Base-by-base conservation (phyloP, 1,140 invertebrate genomes). In the Harpegnathos saltator region DNA sequence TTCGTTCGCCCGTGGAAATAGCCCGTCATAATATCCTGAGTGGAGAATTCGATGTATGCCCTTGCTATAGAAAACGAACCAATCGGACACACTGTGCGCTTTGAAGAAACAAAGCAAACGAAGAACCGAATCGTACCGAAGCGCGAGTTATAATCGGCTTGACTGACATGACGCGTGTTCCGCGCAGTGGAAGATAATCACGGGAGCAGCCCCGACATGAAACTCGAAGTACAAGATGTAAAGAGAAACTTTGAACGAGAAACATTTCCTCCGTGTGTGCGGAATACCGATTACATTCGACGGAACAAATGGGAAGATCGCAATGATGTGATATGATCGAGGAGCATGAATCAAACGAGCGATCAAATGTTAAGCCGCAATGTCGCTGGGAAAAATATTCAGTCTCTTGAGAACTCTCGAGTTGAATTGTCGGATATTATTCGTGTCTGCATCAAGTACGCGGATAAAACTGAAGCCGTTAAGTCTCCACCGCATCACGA, bases 1-100 rank as follows among this genome's bases (percentile, higher is more conserved):
- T 69, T 58, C 33, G 29, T 5, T 33, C 29, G 5, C 29, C 29
- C 44, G 22, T 58, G 38, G 50, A 56, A 71, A 80, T 15, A 33
- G 52, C 17, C 77, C 58, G 71, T 80, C 29, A 80, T 69, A 80
- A 71, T 71, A 52, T 68, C 26, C 62, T 68, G 74, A 78, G 52
- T 56, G 24, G 17, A 14, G 29, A 52, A 80, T 69, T 33, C 26
- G 24, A 38, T 65, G 72, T 56, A 33, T 33, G 56, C 17, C 24
- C 48, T 72, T 33, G 38, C 68, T 44, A 33, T 72, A 54, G 54
- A 59, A 73, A 72, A 15, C 17, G 14, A 11, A 5, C 22, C 38
- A 81, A 71, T 81, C 73, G 7, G 66, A 66, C 73, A 59, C n/a
- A 29, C 14, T 15, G 66, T 81, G 26, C 33, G 17, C 26, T 72